Percentiles rank a stretch among this genome's conserved stretches.
phyloP scores from a whole-genome alignment of 2,113 vertebrate genomes.

The Chaenogobius annularis region DNA sequence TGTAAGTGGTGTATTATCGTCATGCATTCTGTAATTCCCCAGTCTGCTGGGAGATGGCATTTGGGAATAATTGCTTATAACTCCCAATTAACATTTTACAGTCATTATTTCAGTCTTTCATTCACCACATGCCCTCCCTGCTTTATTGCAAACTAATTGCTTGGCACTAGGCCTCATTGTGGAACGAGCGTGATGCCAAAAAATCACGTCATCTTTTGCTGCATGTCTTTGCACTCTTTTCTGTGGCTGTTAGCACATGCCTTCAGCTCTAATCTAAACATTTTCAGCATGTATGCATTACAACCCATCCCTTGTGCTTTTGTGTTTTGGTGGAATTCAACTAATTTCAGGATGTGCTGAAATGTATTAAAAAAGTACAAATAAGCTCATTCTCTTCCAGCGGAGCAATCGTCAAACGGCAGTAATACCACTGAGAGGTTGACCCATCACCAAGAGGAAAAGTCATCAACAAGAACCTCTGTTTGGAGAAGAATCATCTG shows the following conservation, averaged over 20 bases:
- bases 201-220: constrained; percentile 24
- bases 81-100: constrained; percentile 25
- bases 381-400: constrained; percentile 54
- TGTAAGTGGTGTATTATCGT: background rate
- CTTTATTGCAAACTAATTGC: constrained; percentile 49
- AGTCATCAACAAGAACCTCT: constrained; percentile 1
- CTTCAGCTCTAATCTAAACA: background rate
- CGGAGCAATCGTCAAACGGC: constrained; percentile 30
- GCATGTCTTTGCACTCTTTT: constrained; percentile 8
- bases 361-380: background rate
- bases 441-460: background rate
- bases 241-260: background rate
- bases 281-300: background rate
- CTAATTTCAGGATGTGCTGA: constrained; percentile 8
- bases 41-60: constrained; percentile 14
- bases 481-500: constrained; percentile 14
- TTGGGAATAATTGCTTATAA: constrained; percentile 25
- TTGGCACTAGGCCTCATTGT: constrained; percentile 29
- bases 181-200: constrained; percentile 30
- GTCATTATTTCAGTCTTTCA: constrained; percentile 17
- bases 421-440: constrained; percentile 2
- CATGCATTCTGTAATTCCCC: constrained; percentile 5
- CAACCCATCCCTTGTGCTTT: background rate
- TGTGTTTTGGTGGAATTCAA: background rate
- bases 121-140: constrained; percentile 37